These are phyloP conservation scores for Rhagoletis pomonella DNA, from an alignment of 1,140 invertebrate genomes.

Conservation along the genomic window DNA sequence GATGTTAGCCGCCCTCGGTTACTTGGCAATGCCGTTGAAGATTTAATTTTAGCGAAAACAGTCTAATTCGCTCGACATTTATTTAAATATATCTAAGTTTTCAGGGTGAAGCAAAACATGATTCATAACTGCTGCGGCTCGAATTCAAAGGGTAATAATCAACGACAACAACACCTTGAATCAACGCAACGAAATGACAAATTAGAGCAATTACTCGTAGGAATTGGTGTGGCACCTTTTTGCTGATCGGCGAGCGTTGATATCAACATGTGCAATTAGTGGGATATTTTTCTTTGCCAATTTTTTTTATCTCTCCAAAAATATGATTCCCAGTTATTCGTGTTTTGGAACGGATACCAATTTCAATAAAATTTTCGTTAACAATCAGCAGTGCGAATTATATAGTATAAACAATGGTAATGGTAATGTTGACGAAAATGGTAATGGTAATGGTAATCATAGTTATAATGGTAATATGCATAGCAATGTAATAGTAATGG, in stretches of 20 bases:
- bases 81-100: not conserved
- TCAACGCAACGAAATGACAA: conserved; percentile 16
- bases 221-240: conserved; percentile 45
- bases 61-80: conserved; percentile 9
- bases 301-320: not conserved
- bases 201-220: conserved; percentile 48
- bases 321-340: no score
- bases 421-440: no score
- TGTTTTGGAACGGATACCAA: no score
- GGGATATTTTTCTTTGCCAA: not conserved
- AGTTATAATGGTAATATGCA: no score
- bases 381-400: no score
- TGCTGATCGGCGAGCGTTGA: conserved; percentile 24
- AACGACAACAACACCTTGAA: not conserved
- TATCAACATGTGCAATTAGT: conserved; percentile 30
- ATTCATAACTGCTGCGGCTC: not conserved
- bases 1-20: conserved; percentile 24
- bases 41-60: conserved; percentile 38
- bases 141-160: not conserved
- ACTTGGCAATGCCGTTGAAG: not conserved
- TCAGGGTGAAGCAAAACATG: not conserved
- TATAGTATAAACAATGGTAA: no score
- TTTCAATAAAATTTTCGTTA: no score
- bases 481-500: no score
- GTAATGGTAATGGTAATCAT: no score